phyloP scores from a whole-genome alignment of 2,113 vertebrate species.

The Tychaedon coryphoeus region DNA sequence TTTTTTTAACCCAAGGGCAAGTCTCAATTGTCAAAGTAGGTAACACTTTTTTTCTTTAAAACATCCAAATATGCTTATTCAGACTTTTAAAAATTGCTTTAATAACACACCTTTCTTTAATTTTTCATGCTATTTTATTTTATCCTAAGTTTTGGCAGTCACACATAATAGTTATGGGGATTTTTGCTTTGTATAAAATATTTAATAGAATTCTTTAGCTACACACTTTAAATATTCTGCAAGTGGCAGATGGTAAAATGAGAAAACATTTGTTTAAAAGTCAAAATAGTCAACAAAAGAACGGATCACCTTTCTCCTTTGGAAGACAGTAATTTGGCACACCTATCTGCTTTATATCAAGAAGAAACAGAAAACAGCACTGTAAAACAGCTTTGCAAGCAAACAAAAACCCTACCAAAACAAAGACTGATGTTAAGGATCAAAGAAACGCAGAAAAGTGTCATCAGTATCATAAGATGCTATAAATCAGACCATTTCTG shows the following conservation, averaged over 20 bases:
- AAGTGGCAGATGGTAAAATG: neutral
- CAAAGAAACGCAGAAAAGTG: neutral
- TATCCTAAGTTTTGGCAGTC: neutral
- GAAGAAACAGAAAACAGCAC: neutral
- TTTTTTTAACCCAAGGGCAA: neutral
- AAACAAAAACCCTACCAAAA: neutral
- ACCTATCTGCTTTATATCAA: neutral
- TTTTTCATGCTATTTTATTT: neutral
- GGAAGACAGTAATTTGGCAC: neutral
- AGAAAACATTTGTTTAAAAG: slow-evolving; percentile 17
- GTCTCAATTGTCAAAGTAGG: neutral
- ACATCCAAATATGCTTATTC: neutral
- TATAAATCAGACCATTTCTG: neutral
- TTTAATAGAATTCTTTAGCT: neutral
- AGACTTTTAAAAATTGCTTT: neutral
- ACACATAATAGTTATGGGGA: neutral
- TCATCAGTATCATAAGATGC: neutral
- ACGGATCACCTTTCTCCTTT: neutral
- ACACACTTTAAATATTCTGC: neutral
- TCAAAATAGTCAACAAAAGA: slow-evolving; percentile 3
- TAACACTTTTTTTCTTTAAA: neutral
- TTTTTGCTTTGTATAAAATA: neutral
- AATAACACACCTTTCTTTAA: neutral
- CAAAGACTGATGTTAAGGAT: neutral
- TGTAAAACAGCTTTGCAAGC: neutral